These are phyloP conservation scores for Gouania willdenowi DNA, from an alignment of 2,797 vertebrate species.

Conservation along the genomic window DNA sequence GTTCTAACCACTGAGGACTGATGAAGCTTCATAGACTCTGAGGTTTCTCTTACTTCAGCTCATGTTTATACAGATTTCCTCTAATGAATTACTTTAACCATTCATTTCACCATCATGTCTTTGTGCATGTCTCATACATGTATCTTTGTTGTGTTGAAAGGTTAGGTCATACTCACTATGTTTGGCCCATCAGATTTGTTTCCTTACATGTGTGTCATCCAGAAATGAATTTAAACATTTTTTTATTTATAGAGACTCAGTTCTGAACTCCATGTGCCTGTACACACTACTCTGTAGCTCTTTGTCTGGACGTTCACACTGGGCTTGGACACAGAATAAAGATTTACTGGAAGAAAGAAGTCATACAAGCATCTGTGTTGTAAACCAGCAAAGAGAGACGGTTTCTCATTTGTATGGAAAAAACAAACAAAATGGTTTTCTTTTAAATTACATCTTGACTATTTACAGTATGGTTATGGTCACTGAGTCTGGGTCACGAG, in stretches of 20 bases:
- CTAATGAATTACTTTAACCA: slow-evolving; percentile 32
- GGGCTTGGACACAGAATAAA: slow-evolving; percentile 53
- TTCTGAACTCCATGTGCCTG: slow-evolving; percentile 54
- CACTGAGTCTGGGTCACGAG: slow-evolving; percentile 62
- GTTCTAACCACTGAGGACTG: slow-evolving; percentile 70
- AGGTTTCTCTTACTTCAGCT: slow-evolving; percentile 15
- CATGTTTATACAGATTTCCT: slow-evolving; percentile 4
- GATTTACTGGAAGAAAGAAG: slow-evolving; percentile 14
- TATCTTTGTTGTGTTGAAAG: neutral
- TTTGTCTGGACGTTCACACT: slow-evolving; percentile 7
- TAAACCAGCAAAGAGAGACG: too few relatives aligned
- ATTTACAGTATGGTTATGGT: too few relatives aligned
- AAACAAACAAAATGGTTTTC: too few relatives aligned
- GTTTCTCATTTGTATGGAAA: too few relatives aligned
- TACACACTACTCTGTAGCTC: slow-evolving; percentile 29
- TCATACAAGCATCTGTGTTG: neutral
- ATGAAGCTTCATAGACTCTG: slow-evolving; percentile 3
- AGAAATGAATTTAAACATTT: slow-evolving; percentile 39
- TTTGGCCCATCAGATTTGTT: slow-evolving; percentile 1
- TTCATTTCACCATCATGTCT: slow-evolving; percentile 35
- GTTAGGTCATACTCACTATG: slow-evolving; percentile 2
- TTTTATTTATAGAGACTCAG: slow-evolving; percentile 62
- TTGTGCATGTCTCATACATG: slow-evolving; percentile 28
- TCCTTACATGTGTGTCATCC: slow-evolving; percentile 42
- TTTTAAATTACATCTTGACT: too few relatives aligned